Evolutionary conservation across 2,888 invertebrate species (phyloP).

Genomic region (Rugalucina vietnamica): DNA sequence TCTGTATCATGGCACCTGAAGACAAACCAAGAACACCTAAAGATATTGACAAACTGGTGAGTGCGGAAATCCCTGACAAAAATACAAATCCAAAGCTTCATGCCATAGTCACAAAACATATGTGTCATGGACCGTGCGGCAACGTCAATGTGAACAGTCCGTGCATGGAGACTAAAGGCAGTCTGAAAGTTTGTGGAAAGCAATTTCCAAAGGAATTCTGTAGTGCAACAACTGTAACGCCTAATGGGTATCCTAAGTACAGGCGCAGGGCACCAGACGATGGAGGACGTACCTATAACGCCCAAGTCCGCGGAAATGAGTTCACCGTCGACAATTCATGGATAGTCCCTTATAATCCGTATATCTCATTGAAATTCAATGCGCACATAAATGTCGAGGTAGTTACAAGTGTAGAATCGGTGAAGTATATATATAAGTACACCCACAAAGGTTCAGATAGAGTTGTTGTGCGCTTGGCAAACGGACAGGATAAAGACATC

Average conservation of each 20-base stretch:
- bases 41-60: background rate
- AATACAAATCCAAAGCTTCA: background rate
- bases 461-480: slow-evolving; percentile 14
- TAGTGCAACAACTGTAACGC: slow-evolving; percentile 4
- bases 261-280: slow-evolving; percentile 17
- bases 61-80: slow-evolving; percentile 19
- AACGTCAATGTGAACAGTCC: slow-evolving; percentile 5
- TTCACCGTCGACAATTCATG: slow-evolving; percentile 26
- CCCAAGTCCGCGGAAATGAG: too few relatives aligned
- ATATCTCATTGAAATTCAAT: slow-evolving; percentile 16
- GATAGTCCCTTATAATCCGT: slow-evolving; percentile 42
- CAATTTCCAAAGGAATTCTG: background rate
- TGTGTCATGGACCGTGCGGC: slow-evolving; percentile 34
- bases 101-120: slow-evolving; percentile 20
- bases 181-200: slow-evolving; percentile 23
- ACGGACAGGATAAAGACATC: background rate
- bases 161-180: slow-evolving; percentile 33
- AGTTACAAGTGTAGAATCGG: slow-evolving; percentile 25
- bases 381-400: slow-evolving; percentile 39
- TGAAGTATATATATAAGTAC: slow-evolving; percentile 46
- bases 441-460: slow-evolving; percentile 39
- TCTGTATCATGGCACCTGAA: background rate
- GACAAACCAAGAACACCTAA: background rate
- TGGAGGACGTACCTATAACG: too few relatives aligned
- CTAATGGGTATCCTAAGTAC: slow-evolving; percentile 34